Evolutionary conservation across 1,140 invertebrate species (phyloP), one percentile per base, ranked within the genome.

Genomic region (Conopomorpha cramerella): DNA sequence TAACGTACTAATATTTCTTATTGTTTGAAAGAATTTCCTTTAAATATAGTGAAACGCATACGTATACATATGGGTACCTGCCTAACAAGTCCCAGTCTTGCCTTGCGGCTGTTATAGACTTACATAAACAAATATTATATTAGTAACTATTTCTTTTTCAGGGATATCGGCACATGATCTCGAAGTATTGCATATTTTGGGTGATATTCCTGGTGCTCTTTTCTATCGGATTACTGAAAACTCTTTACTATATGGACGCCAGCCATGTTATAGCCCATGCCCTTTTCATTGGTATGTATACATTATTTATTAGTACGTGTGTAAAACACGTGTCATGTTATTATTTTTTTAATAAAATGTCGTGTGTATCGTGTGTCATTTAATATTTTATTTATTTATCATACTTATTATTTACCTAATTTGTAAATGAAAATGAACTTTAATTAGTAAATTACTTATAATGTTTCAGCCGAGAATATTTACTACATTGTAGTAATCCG

Each of bases 161-260:
- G 31, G 6, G 12, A 14, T 18, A 15, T 14, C 36, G 6, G 3
- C 2, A 38, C 13, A 51, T 74, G 6, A 64, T 74, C 25, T 71
- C 63, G 48, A 71, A 70, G 38, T 74, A 74, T 43, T 74, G 65
- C 46, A 71, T 74, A 39, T 74, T 68, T 46, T 74, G 70, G 70
- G 62, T 74, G n/a, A 51, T 71, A 10, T 70, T 74, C 41, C 38
- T 74, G 43, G 65, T 74, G 30, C 55, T 74, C 8, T 70, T 57
- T 46, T 59, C 71, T 44, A 71, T 74, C 31, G 61, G 61, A 8
- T 74, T 70, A 46, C 51, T 74, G 23, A 74, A 74, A 49, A 55
- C 55, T 10, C 36, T 71, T 25, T 70, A 65, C 49, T 64, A 74
- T 37, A 64, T 74, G 66, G 49, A 54, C 4, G 70, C 66, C 32